Base-by-base conservation (phyloP, 37 sponge, comb jelly and placozoan species). In the Halisarca cf. caerulea region DNA sequence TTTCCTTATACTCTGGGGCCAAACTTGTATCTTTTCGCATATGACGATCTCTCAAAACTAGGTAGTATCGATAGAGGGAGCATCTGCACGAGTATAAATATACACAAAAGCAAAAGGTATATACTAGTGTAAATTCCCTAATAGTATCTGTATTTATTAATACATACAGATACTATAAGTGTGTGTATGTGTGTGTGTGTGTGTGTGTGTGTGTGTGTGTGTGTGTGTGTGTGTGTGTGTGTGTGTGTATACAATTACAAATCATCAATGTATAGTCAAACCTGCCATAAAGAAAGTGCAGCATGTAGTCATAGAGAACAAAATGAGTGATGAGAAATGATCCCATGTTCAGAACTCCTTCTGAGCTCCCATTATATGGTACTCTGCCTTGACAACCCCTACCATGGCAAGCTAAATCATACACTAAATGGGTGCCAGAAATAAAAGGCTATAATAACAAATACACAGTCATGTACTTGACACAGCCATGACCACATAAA, bases 271-370 rank as follows among this genome's bases (percentile, higher is more conserved):
- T n/a, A n/a, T n/a, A n/a, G n/a, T n/a, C 64, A 28, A 30, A 71
- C 73, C 73, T 71, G 8, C 73, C 73, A 71, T 71, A 39, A 37
- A 71, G 38, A 71, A 71, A 71, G 39, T 71, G 73, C 21, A 71
- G 32, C 35, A 71, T 33, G 39, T 71, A 71, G 41, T 71, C 73
- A 38, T 37, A 38, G 40, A 71, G 38, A 9, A 71, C 40, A 37
- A 71, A 71, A 37, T 71, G 73, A 39, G 73, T 71, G 21, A 71
- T 37, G 7, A 71, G 30, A 32, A 38, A 71, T 17, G 37, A 38
- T 33, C 73, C 73, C 73, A 71, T 71, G 39, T 71, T 71, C 41
- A 71, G 39, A 71, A 71, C 30, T 30, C 73, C 73, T 30, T 37
- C 7, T 7, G 41, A 30, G 6, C 32, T 7, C 11, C 73, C 73